Evolutionary conservation across 2,797 vertebrate species (phyloP), one percentile per base, ranked within the genome.

Genomic region (Rhynchonycteris naso): DNA sequence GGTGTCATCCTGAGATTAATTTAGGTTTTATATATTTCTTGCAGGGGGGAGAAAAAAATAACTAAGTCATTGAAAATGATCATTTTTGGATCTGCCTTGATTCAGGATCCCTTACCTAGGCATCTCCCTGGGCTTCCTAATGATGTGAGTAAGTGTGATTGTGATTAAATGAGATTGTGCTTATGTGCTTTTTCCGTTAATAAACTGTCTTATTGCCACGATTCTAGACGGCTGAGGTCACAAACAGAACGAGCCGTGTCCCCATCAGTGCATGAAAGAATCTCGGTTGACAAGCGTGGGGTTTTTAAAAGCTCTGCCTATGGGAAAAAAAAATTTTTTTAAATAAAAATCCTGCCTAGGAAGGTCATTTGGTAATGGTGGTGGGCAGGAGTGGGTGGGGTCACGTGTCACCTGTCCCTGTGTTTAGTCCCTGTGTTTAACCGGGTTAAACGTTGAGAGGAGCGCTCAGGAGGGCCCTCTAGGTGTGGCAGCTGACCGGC

Each of bases 21-120:
- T 80, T 85, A 85, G 33, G 74, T 90, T 80, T 68, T 38, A 54
- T 54, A 15, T 59, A 66, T 93, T 74, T 74, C 59, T 85, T 72
- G 11, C 24, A 22, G 1, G 24, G 24, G 10, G 2, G 1, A 26
- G 35, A 54, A 22, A 21, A 2, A 8, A 19, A 52, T 52, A 30
- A 21, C 3, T 80, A 84, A 83, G 35, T 71, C 59, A 56, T 56
- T 52, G 22, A 79, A 89, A 79, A 79, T 38, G 16, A 59, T 56
- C 15, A 21, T 50, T 66, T 72, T 43, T 79, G 35, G 33, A 43
- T 79, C 47, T 84, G 85, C 58, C 58, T 89, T 79, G 21, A 8
- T 35, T 87, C 38, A 83, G 35, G 21, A 43, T 33, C 8, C n/a
- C 26, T 92, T 58, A 66, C 9, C 38, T 15, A 65, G 14, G 52